phyloP scores from a whole-genome alignment of 2,797 vertebrate genomes.

The Malacoctenus gilli region DNA sequence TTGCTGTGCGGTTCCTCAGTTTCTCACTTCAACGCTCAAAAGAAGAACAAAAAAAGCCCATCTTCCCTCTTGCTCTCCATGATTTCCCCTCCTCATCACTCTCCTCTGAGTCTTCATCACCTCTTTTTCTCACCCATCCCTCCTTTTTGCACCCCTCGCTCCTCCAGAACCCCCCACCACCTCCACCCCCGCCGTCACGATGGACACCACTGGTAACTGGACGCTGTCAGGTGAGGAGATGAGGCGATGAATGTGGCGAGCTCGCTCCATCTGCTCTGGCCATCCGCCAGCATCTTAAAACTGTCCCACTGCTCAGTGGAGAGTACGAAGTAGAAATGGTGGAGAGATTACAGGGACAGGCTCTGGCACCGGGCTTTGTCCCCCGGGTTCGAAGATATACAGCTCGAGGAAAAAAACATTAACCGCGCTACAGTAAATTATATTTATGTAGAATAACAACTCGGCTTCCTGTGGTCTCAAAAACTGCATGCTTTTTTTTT shows the following conservation, averaged over 20 bases:
- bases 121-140: conserved; percentile 59
- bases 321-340: conserved; percentile 45
- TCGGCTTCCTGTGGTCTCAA: conserved; percentile 62
- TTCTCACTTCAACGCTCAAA: conserved; percentile 8
- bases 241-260: conserved; percentile 14
- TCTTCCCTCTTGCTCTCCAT: conserved; percentile 11
- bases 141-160: conserved; percentile 71
- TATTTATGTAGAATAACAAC: conserved; percentile 66
- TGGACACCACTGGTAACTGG: conserved; percentile 77
- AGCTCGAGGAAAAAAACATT: conserved; percentile 62
- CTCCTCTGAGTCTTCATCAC: conserved; percentile 39
- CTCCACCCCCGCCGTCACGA: conserved; percentile 59
- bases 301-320: conserved; percentile 46
- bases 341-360: conserved; percentile 46
- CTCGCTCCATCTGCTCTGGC: conserved; percentile 39
- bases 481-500: conserved; percentile 60
- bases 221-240: conserved; percentile 77
- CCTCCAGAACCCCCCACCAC: conserved; percentile 73
- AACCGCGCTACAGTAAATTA: conserved; percentile 53
- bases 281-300: conserved; percentile 53
- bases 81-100: conserved; percentile 38
- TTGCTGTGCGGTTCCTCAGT: no score
- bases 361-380: conserved; percentile 55
- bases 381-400: conserved; percentile 64
- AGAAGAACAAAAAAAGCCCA: not conserved